Percentiles rank a stretch among this genome's conserved stretches.
These are phyloP conservation scores for Urophycis tenuis DNA, from an alignment of 2,797 vertebrate genomes.

Conservation along the genomic window DNA sequence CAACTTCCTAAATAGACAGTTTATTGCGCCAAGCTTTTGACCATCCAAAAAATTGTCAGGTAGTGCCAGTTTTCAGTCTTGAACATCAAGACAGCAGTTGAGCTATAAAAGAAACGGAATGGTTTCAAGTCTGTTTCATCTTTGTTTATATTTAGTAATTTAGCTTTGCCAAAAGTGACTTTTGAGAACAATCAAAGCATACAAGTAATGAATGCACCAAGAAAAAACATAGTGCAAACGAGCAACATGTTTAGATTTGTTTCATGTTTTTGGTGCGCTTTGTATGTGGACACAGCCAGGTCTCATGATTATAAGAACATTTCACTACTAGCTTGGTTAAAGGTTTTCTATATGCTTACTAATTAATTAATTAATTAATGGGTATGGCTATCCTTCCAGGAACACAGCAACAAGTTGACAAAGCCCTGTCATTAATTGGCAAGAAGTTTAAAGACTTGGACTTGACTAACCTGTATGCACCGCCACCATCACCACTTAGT, in stretches of 20 bases:
- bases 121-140: no score
- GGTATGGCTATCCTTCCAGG: constrained; percentile 61
- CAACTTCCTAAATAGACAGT: no score
- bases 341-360: background rate
- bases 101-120: background rate
- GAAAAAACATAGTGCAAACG: no score
- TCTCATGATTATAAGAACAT: no score
- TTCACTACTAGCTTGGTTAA: background rate
- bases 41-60: no score
- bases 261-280: background rate
- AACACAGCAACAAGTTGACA: constrained; percentile 86
- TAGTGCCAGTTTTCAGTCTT: no score
- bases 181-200: no score
- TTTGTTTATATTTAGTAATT: no score
- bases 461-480: constrained; percentile 84
- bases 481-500: constrained; percentile 73
- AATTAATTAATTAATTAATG: background rate
- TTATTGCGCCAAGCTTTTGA: no score
- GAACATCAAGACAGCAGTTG: background rate
- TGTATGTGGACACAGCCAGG: background rate
- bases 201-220: no score
- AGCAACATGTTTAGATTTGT: background rate
- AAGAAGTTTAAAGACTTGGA: constrained; percentile 95
- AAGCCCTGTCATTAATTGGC: constrained; percentile 84
- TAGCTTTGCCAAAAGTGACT: no score